These are phyloP conservation scores for Litocranius walleri DNA, from an alignment of 2,113 vertebrate species.

Conservation along the genomic window DNA sequence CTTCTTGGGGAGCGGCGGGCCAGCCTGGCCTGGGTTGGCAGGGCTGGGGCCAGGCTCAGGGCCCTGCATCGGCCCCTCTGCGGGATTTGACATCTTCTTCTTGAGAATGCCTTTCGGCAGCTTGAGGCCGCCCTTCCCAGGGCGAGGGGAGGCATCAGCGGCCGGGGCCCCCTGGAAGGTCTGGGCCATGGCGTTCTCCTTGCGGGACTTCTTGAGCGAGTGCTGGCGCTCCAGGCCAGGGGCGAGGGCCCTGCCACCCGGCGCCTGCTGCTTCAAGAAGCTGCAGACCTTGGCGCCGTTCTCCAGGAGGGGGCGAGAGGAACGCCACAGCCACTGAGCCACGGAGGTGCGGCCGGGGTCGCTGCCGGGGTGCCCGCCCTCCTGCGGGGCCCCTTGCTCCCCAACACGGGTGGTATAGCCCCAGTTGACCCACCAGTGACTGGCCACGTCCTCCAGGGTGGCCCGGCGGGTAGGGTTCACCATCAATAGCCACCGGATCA, in stretches of 20 bases:
- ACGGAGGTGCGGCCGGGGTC: conserved; percentile 80
- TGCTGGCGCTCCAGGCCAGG: conserved; percentile 86
- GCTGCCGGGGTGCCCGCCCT: background rate
- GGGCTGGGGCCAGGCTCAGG: rapidly evolving
- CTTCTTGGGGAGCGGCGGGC: conserved; percentile 83
- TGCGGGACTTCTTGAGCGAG: conserved; percentile 93
- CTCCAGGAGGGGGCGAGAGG: conserved; percentile 92
- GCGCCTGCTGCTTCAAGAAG: conserved; percentile 87
- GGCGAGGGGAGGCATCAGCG: conserved; percentile 17
- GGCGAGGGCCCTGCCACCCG: background rate
- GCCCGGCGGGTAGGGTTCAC: conserved; percentile 95
- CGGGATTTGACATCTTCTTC: conserved; percentile 75
- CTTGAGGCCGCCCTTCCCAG: conserved; percentile 77
- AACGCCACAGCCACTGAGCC: conserved; percentile 91
- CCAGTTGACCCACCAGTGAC: conserved; percentile 99
- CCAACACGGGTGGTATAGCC: conserved; percentile 84
- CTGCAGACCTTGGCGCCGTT: conserved; percentile 93
- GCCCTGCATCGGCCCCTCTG: background rate
- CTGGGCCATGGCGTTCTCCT: conserved; percentile 92
- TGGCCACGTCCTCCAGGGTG: conserved; percentile 93
- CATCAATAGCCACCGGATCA: conserved; percentile 99
- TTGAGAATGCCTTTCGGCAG: conserved; percentile 94
- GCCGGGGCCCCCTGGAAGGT: conserved; percentile 74
- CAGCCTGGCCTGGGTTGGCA: rapidly evolving
- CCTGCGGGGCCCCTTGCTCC: conserved; percentile 79